Evolutionary conservation across 1,140 invertebrate genomes (phyloP).

Genomic region (Mycetomoellerius zeteki): DNA sequence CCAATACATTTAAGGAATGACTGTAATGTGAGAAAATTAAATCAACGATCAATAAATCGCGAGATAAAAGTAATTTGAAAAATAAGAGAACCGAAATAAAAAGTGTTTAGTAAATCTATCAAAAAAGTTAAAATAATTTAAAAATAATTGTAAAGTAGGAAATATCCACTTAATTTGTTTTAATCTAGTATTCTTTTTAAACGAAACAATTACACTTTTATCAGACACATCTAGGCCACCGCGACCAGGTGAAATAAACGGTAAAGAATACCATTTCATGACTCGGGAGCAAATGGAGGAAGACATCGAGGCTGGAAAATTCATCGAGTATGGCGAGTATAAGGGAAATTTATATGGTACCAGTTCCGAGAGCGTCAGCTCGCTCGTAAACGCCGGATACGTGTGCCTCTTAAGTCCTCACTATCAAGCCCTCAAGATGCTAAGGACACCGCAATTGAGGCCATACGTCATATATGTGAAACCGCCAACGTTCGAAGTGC

Average conservation of each 20-base stretch:
- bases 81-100: neutral
- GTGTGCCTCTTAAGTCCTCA: slow-evolving; percentile 98
- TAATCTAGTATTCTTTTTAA: slow-evolving; percentile 2
- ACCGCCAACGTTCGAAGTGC: slow-evolving; percentile 94
- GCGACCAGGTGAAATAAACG: slow-evolving; percentile 95
- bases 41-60: neutral
- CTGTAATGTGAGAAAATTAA: neutral
- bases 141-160: neutral
- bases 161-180: neutral
- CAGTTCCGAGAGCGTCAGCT: slow-evolving; percentile 95
- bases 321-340: slow-evolving; percentile 98
- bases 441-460: slow-evolving; percentile 96
- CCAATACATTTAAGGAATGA: neutral
- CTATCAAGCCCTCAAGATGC: slow-evolving; percentile 97
- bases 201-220: slow-evolving; percentile 64
- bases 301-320: slow-evolving; percentile 95
- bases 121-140: slow-evolving; percentile 10
- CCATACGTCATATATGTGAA: slow-evolving; percentile 98
- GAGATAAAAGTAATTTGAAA: neutral
- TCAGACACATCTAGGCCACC: slow-evolving; percentile 95
- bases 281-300: slow-evolving; percentile 96
- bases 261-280: slow-evolving; percentile 98
- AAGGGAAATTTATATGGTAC: slow-evolving; percentile 99
- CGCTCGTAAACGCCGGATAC: slow-evolving; percentile 94
- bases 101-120: neutral